Evolutionary conservation across 2,113 vertebrate genomes (phyloP), one percentile per base, ranked within the genome.

Genomic region (Paracanthobrama guichenoti): DNA sequence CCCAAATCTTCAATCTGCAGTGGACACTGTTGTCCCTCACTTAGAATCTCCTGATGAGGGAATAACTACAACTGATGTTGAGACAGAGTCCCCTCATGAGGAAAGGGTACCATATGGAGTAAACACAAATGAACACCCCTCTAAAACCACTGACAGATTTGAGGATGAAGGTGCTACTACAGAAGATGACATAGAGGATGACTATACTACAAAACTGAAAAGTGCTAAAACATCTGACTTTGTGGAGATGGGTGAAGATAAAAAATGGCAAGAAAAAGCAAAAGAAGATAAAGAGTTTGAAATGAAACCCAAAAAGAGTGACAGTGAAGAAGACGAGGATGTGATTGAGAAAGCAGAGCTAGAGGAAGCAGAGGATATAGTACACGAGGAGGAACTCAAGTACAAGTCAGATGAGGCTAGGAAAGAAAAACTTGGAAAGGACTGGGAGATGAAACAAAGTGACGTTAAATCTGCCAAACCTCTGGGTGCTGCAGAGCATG

Each of bases 271-370:
- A 91, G 90, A 95, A 94, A 66, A 80, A 2, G 18, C 62, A 4
- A 79, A 79, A 86, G 95, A 88, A 92, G 94, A 90, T 90, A 86
- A 79, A 55, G 87, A 93, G 71, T 64, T 88, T 50, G 90, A 91
- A 73, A 92, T 91, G 79, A 93, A 93, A 87, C 92, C 93, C 55
- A 92, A 94, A 92, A 94, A 95, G 94, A 89, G 95, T 93, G 91
- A 94, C 35, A 91, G 92, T 81, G 95, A 97, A 76, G 95, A 96
- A 72, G 94, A 93, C 44, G 95, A 94, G 1, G 93, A 97, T 77
- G 96, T 97, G 28, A 95, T 98, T 84, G 97, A 99, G 92, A 98
- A 98, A 87, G 97, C 96, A 16, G 97, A 99, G 83, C 83, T 97
- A 66, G 97, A 98, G 91, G 96, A 95, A 90, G 95, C 95, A 74